Evolutionary conservation across 2,113 vertebrate species (phyloP).

Genomic region (Lagenorhynchus albirostris): DNA sequence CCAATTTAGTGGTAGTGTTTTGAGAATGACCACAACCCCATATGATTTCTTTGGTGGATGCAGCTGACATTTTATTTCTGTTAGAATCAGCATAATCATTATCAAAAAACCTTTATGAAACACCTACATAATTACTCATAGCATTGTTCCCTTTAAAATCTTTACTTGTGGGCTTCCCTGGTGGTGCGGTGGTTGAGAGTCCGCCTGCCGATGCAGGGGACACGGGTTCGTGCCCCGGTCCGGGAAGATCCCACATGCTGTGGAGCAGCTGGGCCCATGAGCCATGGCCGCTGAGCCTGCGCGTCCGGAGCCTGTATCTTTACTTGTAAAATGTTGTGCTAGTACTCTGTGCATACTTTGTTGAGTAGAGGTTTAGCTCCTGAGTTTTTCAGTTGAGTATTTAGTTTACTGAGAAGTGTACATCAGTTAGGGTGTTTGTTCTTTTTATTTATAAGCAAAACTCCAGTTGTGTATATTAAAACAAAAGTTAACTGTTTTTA

Average conservation of each 20-base stretch:
- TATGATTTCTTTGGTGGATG: not conserved
- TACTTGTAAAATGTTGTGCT: not conserved
- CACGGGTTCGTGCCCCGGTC: too few relatives aligned
- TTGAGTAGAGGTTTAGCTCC: not conserved
- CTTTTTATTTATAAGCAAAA: slow-evolving; percentile 43
- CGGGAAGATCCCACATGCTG: too few relatives aligned
- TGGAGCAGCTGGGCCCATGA: too few relatives aligned
- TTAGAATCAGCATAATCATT: not conserved
- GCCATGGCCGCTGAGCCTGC: too few relatives aligned
- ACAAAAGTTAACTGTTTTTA: not conserved
- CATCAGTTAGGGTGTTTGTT: not conserved
- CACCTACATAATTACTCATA: not conserved
- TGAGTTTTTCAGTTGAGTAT: not conserved
- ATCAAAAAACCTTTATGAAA: not conserved
- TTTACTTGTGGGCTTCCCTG: not conserved
- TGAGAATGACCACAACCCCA: not conserved
- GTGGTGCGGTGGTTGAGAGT: too few relatives aligned
- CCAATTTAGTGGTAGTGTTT: not conserved
- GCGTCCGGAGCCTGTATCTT: too few relatives aligned
- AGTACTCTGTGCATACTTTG: not conserved
- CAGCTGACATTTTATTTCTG: not conserved
- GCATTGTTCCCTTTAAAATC: not conserved
- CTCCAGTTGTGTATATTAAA: slow-evolving; percentile 5
- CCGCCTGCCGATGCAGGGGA: too few relatives aligned
- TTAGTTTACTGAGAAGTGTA: slow-evolving; percentile 6